Evolutionary conservation across 2,797 vertebrate species (phyloP), one percentile per base, ranked within the genome.

Genomic region (Labeo calbasu): DNA sequence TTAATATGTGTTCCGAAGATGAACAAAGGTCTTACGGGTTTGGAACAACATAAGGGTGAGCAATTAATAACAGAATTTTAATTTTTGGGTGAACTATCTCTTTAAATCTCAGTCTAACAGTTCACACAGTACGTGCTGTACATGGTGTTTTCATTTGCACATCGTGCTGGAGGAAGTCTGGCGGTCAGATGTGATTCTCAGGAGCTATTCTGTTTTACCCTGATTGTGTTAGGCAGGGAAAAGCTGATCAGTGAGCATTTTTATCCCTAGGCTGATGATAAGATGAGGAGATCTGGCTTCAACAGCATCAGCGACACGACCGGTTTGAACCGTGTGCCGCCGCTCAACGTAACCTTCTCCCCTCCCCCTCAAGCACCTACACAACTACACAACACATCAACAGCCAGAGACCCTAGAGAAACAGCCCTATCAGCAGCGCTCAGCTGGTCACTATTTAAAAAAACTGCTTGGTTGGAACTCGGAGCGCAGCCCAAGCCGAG

Each of bases 301-400:
- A 80, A 87, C 73, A 88, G 84, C 75, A 81, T 85, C 90, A 91
- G 86, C 83, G 88, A 90, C 76, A n/a, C 2, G 13, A 36, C 46
- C 43, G 25, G 63, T 40, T 65, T 61, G 73, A 66, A 80, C 66
- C 46, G 0, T 80, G 21, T 61, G 51, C 43, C 77, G 83, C 87
- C 88, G 89, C 57, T 36, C 40, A 51, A 28, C 2, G 17, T 63
- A 79, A 66, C 57, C 59, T 51, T 63, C 65, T 32, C 57, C 65
- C n/a, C 40, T 86, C 88, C n/a, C 40, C 87, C 89, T 88, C 21
- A 3, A 73, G 77, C 50, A 79, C 32, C 69, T 69, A 70, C 76
- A 75, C 70, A 79, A 71, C 80, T 25, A 79, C 66, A 77, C 70
- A 63, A 86, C 25, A 84, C 51, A 84, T 77, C 65, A 72, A 85